These are phyloP conservation scores for Nothura maculosa DNA, from an alignment of 2,797 vertebrate species.

Conservation along the genomic window DNA sequence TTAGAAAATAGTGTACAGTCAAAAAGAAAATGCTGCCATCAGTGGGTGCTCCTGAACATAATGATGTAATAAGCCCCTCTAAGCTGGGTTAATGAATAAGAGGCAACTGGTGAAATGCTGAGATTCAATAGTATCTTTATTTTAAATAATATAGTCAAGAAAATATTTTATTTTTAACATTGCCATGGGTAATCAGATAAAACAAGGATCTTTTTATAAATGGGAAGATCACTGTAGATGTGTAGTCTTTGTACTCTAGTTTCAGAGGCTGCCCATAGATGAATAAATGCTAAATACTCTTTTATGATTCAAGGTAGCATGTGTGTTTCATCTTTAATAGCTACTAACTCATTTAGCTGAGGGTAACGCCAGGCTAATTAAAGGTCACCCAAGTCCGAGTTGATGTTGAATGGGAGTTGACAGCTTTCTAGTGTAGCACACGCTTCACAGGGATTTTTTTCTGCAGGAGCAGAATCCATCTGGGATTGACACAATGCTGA, in stretches of 20 bases:
- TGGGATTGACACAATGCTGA: constrained; percentile 51
- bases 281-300: constrained; percentile 54
- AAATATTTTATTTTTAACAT: not conserved
- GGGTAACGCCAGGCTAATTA: constrained; percentile 67
- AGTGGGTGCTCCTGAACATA: not conserved
- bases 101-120: not conserved
- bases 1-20: not conserved
- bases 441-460: not conserved
- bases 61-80: not conserved
- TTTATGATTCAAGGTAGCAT: constrained; percentile 36
- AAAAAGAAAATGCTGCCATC: not conserved
- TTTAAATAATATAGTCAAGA: constrained; percentile 13
- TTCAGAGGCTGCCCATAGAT: constrained; percentile 7
- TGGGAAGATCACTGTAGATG: not conserved
- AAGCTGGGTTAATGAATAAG: not conserved
- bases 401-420: constrained; percentile 68
- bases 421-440: constrained; percentile 37
- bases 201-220: not conserved
- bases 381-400: constrained; percentile 19
- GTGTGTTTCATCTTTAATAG: constrained; percentile 60
- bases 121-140: not conserved
- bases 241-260: not conserved
- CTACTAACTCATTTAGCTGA: constrained; percentile 69
- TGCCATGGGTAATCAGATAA: not conserved
- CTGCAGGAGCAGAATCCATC: not conserved